Evolutionary conservation across 37 sponge, comb jelly and placozoan species (phyloP).

Genomic region (Theonella swinhoei): DNA sequence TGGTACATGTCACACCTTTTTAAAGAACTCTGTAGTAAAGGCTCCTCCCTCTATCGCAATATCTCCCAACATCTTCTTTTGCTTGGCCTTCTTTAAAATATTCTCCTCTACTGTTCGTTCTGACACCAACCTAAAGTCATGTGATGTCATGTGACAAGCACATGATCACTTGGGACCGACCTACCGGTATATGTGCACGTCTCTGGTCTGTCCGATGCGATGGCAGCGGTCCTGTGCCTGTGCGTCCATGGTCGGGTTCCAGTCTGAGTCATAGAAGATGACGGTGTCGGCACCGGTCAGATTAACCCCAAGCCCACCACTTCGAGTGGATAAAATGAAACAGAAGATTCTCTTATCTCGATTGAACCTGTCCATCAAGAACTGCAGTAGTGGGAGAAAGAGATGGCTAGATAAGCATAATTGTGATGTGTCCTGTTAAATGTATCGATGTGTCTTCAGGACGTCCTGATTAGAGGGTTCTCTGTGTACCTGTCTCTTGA

Average conservation of each 20-base stretch:
- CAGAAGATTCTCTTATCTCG: conserved; percentile 93
- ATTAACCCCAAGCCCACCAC: conserved; percentile 98
- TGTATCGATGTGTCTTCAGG: too few relatives aligned
- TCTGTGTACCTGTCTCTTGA: conserved; percentile 86
- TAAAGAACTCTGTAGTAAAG: conserved; percentile 97
- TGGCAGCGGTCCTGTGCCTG: conserved; percentile 99
- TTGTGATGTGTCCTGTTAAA: neutral
- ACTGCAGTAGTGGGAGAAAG: conserved; percentile 51
- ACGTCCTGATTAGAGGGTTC: too few relatives aligned
- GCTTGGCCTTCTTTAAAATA: conserved; percentile 98
- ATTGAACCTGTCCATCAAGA: conserved; percentile 97
- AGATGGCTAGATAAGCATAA: neutral
- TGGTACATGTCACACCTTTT: conserved; percentile 58
- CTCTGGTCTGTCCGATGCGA: conserved; percentile 98
- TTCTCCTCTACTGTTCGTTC: conserved; percentile 96
- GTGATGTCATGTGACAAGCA: neutral
- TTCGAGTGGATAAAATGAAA: conserved; percentile 98
- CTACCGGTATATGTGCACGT: conserved; percentile 98
- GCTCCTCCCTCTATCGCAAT: conserved; percentile 97
- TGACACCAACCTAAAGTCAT: conserved; percentile 73
- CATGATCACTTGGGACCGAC: neutral
- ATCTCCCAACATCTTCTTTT: conserved; percentile 93
- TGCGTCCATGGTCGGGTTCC: conserved; percentile 99
- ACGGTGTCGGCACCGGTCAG: conserved; percentile 99
- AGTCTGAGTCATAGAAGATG: conserved; percentile 98